phyloP scores from a whole-genome alignment of 2,888 invertebrate genomes.

The Orchestes rusci region DNA sequence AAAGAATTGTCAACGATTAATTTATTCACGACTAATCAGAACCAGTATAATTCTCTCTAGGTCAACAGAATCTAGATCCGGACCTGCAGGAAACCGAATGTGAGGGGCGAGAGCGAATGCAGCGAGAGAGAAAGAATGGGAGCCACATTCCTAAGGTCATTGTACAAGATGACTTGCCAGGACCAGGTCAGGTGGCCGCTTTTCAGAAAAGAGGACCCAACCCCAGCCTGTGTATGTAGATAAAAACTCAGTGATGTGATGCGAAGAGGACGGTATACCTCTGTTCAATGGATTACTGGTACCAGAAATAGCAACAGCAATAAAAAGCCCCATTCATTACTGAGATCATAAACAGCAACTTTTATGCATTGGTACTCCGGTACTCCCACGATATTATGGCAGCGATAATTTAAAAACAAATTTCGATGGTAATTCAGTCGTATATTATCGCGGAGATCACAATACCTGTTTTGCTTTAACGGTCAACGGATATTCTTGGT shows the following conservation, averaged over 20 bases:
- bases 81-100: conserved; percentile 11
- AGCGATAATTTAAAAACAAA: conserved; percentile 20
- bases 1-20: too few species aligned
- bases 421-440: conserved; percentile 21
- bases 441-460: too few species aligned
- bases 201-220: conserved; percentile 22
- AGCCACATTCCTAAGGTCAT: conserved; percentile 37
- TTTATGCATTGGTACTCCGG: conserved; percentile 18
- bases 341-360: conserved; percentile 19
- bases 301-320: conserved; percentile 20
- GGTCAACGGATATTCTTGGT: too few species aligned
- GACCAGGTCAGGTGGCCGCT: conserved; percentile 34
- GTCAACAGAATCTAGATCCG: too few species aligned
- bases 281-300: too few species aligned
- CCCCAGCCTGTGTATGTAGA: too few species aligned
- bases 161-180: conserved; percentile 35
- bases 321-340: conserved; percentile 21
- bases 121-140: conserved; percentile 24
- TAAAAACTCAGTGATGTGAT: too few species aligned
- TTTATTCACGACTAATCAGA: too few species aligned
- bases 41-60: too few species aligned
- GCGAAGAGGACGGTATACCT: too few species aligned
- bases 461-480: too few species aligned
- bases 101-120: conserved; percentile 12
- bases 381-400: conserved; percentile 9